These are phyloP conservation scores for Micromesistius poutassou DNA, from an alignment of 2,797 vertebrate genomes.

Conservation along the genomic window DNA sequence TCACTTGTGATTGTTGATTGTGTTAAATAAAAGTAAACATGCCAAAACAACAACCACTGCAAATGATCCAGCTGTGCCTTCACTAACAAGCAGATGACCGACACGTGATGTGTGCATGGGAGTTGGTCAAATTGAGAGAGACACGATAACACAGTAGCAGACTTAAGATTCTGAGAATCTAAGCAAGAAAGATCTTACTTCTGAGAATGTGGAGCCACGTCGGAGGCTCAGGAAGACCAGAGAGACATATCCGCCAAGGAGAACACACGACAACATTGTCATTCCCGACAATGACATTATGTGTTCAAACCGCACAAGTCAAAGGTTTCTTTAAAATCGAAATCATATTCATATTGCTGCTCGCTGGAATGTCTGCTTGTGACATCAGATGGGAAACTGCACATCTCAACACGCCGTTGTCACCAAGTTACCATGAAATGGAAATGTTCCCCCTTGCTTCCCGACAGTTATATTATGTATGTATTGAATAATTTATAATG, in stretches of 20 bases:
- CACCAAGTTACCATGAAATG: background rate
- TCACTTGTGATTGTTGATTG: background rate
- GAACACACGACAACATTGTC: no score
- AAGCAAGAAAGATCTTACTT: no score
- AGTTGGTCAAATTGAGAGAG: no score
- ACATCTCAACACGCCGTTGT: background rate
- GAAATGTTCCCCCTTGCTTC: background rate
- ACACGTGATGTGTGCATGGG: background rate
- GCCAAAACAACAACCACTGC: background rate
- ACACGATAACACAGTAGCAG: background rate
- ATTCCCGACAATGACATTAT: no score
- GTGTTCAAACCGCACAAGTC: no score
- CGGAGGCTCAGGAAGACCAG: no score
- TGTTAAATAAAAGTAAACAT: background rate
- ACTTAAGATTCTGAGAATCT: background rate
- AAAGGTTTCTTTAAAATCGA: no score
- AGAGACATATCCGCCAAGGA: no score
- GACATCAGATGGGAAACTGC: background rate
- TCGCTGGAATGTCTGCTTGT: background rate
- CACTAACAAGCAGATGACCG: background rate
- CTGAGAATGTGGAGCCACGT: no score
- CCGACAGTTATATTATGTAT: background rate
- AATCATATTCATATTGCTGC: no score
- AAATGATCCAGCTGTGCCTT: background rate
- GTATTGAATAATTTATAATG: no score